A percentile compares a stretch with the other conserved stretches of the same genome.
These are phyloP conservation scores for Lochmaea crataegi DNA, from an alignment of 2,888 invertebrate species.

Conservation along the genomic window DNA sequence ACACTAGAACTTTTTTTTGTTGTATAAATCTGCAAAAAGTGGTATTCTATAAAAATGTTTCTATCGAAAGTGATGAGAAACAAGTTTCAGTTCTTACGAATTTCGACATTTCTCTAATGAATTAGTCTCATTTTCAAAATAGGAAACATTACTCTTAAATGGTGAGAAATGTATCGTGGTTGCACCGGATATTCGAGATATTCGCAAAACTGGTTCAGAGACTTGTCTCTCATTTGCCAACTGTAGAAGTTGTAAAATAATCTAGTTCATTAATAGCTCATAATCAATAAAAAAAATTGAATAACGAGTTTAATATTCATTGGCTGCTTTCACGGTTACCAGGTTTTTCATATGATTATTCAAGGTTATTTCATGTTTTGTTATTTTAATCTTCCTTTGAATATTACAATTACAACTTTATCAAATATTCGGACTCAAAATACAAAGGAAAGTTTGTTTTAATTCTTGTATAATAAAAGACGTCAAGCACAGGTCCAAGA, in stretches of 20 bases:
- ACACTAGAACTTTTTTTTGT: not conserved
- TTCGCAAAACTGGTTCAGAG: conserved; percentile 35
- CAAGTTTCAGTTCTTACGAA: conserved; percentile 3
- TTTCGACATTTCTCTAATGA: conserved; percentile 21
- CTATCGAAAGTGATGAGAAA: conserved; percentile 23
- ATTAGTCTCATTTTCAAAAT: conserved; percentile 29
- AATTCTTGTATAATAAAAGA: too few relatives aligned
- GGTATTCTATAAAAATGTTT: not conserved
- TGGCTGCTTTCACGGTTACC: conserved; percentile 1
- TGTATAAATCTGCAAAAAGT: not conserved
- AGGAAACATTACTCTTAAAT: conserved; percentile 34
- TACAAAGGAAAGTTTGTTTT: not conserved
- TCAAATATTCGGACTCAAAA: not conserved
- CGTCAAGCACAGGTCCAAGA: too few relatives aligned
- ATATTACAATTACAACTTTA: not conserved
- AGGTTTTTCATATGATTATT: not conserved
- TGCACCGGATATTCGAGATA: conserved; percentile 33
- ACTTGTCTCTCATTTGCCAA: conserved; percentile 19
- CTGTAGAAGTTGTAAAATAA: conserved; percentile 23
- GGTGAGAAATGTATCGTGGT: conserved; percentile 29
- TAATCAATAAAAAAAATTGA: not conserved
- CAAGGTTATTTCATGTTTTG: not conserved
- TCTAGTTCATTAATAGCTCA: conserved; percentile 20
- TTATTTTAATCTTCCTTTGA: not conserved
- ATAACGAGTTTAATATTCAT: not conserved